These are phyloP conservation scores for Psophia crepitans DNA, from an alignment of 2,113 vertebrate genomes.

Conservation along the genomic window DNA sequence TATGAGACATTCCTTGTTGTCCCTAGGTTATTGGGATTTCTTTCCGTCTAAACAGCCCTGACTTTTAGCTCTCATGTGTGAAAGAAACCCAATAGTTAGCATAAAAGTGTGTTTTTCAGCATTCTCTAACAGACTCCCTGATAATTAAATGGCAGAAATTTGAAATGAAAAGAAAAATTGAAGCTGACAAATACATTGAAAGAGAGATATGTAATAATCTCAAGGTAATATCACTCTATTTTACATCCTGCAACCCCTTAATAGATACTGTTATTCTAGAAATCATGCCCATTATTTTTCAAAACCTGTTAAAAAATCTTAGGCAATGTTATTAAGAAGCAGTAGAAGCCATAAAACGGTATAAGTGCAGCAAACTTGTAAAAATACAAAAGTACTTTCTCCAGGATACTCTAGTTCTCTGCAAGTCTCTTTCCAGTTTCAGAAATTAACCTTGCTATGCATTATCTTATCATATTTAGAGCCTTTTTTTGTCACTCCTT, in stretches of 20 bases:
- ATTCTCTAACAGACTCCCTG: not conserved
- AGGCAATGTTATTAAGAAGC: not conserved
- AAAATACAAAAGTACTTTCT: constrained; percentile 1
- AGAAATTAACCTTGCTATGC: not conserved
- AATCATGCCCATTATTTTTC: constrained; percentile 37
- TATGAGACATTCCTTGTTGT: not conserved
- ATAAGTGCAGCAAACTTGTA: not conserved
- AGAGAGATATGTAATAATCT: not conserved
- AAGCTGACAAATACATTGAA: constrained; percentile 41
- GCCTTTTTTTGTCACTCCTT: not conserved
- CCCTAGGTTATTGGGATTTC: not conserved
- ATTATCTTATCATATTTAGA: not conserved
- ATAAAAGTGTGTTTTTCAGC: not conserved
- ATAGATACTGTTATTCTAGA: constrained; percentile 14
- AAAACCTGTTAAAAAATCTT: constrained; percentile 30
- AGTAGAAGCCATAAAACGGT: not conserved
- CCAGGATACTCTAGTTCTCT: not conserved
- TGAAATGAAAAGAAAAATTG: constrained; percentile 28
- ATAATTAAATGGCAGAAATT: constrained; percentile 35
- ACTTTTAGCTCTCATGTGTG: not conserved
- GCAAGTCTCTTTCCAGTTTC: not conserved
- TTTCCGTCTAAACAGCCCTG: not conserved
- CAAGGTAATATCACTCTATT: not conserved
- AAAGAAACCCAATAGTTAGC: not conserved
- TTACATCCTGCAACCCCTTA: not conserved